Percentiles rank a stretch among this genome's conserved stretches.
Evolutionary conservation across 2,888 invertebrate species (phyloP).

Genomic region (Leptopilina myrica): DNA sequence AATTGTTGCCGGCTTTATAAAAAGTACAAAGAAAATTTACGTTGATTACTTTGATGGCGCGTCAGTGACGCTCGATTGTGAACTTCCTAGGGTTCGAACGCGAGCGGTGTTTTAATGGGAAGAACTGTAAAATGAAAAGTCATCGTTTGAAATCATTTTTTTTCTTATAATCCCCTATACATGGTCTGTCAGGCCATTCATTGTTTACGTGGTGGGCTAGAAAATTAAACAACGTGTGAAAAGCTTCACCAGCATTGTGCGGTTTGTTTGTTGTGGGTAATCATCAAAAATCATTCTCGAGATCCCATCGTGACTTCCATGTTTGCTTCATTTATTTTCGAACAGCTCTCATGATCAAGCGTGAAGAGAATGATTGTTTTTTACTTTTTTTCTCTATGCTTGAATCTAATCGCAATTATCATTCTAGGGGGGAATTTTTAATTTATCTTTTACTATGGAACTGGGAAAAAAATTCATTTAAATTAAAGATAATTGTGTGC

Average conservation of each 20-base stretch:
- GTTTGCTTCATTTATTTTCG: conserved; percentile 26
- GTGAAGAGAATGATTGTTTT: conserved; percentile 12
- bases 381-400: not conserved
- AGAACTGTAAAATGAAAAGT: conserved; percentile 38
- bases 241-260: conserved; percentile 28
- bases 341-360: conserved; percentile 23
- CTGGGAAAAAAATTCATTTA: too few species aligned
- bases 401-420: conserved; percentile 24
- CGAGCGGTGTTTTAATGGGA: conserved; percentile 5
- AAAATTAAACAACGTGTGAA: conserved; percentile 36
- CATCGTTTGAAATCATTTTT: conserved; percentile 36
- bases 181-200: conserved; percentile 12
- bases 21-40: conserved; percentile 30
- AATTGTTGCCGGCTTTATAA: not conserved
- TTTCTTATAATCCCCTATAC: conserved; percentile 22
- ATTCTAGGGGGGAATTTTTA: too few species aligned
- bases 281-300: conserved; percentile 29
- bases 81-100: conserved; percentile 31
- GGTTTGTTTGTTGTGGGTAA: conserved; percentile 32
- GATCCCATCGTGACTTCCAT: conserved; percentile 21
- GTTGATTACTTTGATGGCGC: conserved; percentile 21
- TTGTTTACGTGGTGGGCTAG: conserved; percentile 30
- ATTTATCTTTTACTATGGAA: too few species aligned
- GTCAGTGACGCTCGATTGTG: conserved; percentile 16
- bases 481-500: too few species aligned